Evolutionary conservation across 2,797 vertebrate species (phyloP), one percentile per base, ranked within the genome.

Genomic region (Peromyscus eremicus): DNA sequence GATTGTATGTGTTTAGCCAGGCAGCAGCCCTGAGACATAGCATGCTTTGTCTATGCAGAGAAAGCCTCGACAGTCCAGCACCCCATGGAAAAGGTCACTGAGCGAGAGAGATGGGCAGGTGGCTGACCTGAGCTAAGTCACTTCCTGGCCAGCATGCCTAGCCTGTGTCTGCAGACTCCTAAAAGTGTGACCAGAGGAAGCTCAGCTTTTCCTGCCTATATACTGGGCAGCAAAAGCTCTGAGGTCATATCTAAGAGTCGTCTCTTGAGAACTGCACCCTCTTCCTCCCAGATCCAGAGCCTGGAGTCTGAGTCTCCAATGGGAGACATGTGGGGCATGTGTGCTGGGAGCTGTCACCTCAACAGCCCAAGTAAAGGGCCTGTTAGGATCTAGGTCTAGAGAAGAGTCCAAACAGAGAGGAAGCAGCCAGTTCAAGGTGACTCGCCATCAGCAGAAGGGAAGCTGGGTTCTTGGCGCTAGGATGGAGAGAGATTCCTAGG

Each of bases 11-110:
- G 1, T 43, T 27, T 57, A 52, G 92, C 40, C 75, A 81, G 76
- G 16, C 19, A 23, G n/a, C 43, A 37, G 12, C 40, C 25, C 81
- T 79, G 62, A 49, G 52, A 71, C 2, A 60, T 0, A 13, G 34
- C 77, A 62, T n/a, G 6, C 4, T 17, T 40, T 66, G 70, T 52
- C 64, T 60, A 27, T 46, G 29, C 52, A 79, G 52, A 91, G 29
- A 34, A 32, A 16, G 27, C 16, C 27, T 68, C 37, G 43, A 49
- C 4, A 29, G 62, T n/a, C 5, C n/a, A 25, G 64, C 70, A 10
- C 29, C 37, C 5, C 37, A 29, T 1, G 5, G 46, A 16, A 29
- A 34, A 37, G 60, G 68, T n/a, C 62, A 5, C 8, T 1, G 0
- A 25, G 19, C 37, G 17, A 70, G 29, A 37, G 37, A 70, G 29